phyloP scores from a whole-genome alignment of 1,140 invertebrate genomes.

The Aphis gossypii region DNA sequence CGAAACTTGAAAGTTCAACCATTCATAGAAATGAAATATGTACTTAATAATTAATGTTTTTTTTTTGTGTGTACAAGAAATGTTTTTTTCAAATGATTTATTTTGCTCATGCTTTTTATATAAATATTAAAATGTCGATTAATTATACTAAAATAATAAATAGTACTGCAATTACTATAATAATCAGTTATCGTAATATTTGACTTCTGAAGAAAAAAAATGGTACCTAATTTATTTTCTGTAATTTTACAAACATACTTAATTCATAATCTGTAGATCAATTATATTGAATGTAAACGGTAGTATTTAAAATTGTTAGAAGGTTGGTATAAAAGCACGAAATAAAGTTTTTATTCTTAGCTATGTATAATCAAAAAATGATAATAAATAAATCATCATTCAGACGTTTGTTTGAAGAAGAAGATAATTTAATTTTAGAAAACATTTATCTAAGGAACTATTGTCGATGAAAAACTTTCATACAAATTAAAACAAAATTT shows the following conservation, averaged over 20 bases:
- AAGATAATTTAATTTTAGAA: too few species aligned
- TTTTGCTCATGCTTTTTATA: not conserved
- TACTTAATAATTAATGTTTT: not conserved
- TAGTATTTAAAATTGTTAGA: too few species aligned
- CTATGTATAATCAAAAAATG: too few species aligned
- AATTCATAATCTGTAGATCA: not conserved
- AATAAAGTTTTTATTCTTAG: too few species aligned
- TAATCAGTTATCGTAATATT: not conserved
- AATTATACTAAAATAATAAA: not conserved
- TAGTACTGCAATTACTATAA: not conserved
- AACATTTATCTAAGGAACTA: too few species aligned
- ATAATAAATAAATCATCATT: too few species aligned
- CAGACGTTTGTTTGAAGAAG: too few species aligned
- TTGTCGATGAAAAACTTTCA: too few species aligned
- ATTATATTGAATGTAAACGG: too few species aligned
- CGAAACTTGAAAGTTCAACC: not conserved
- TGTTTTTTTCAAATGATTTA: not conserved
- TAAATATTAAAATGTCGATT: not conserved
- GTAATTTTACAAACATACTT: not conserved
- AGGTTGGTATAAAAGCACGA: too few species aligned
- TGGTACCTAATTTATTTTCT: not conserved
- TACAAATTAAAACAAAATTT: too few species aligned
- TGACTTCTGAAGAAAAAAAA: not conserved
- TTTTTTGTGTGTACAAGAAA: not conserved
- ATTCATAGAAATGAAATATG: not conserved